Base-by-base conservation (phyloP, 2,113 vertebrate genomes). In the Vulpes vulpes region DNA sequence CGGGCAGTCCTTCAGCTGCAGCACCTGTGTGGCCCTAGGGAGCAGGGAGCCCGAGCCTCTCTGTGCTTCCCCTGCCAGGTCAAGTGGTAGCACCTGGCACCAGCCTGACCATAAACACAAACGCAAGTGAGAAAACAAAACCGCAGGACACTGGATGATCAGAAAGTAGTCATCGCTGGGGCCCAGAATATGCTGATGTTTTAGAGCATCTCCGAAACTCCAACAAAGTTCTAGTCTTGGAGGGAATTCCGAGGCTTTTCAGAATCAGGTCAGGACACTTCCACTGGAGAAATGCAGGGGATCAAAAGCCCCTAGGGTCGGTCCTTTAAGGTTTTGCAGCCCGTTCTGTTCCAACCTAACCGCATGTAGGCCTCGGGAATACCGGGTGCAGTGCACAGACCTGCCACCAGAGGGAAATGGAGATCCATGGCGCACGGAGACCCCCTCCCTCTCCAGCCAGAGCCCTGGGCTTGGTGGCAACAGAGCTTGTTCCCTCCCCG, bases 351-450 rank as follows among this genome's bases (percentile, higher is more conserved):
- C 15, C n/a, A 7, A 22, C 35, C 20, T 14, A 14, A 51, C 10
- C 53, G 38, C 14, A 1, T 0, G 0, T 12, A 27, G 20, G 6
- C 20, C 73, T 35, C 30, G 32, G 38, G 79, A 83, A 22, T 0
- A 51, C 2, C 22, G 0, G 0, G 1, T 62, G 95, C 94, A 87
- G 59, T 65, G 3, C 81, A 35, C 2, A 3, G 2, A 5, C 6
- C 7, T 0, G 65, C 96, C 97, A 96, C 64, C 76, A 98, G 98
- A 64, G 92, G 25, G 96, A 30, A 78, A 9, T 2, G 89, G 91
- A 97, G 90, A 15, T 2, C 93, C 91, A 69, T 9, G 17, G 35
- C 1, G 8, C 4, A 2, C 0, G 16, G 62, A 2, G 4, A 49
- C 0, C 1, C 3, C 20, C 8, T 0, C 27, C 35, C 20, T 10